These are phyloP conservation scores for Willisornis vidua DNA, from an alignment of 2,113 vertebrate genomes.

Conservation along the genomic window DNA sequence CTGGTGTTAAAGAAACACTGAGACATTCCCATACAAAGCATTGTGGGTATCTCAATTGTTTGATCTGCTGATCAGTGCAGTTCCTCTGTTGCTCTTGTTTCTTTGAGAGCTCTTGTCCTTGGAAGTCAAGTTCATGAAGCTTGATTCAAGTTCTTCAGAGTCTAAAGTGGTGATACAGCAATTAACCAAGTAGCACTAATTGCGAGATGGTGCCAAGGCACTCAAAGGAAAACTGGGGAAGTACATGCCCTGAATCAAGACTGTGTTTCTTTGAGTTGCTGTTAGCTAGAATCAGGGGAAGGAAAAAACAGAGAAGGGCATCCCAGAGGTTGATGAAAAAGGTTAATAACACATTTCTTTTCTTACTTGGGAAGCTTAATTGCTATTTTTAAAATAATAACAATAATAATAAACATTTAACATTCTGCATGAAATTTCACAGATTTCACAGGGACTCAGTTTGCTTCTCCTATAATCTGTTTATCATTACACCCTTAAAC, in stretches of 20 bases:
- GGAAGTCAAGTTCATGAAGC: background rate
- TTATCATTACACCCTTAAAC: background rate
- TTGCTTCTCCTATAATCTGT: background rate
- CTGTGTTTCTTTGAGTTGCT: background rate
- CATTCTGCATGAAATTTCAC: background rate
- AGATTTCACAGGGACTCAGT: background rate
- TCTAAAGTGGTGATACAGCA: background rate
- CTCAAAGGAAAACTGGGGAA: background rate
- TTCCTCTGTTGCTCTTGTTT: background rate
- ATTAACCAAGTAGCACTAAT: conserved; percentile 47
- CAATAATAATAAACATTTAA: background rate
- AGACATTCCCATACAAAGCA: background rate
- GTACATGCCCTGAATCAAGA: background rate
- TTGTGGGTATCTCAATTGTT: background rate
- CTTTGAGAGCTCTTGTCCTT: conserved; percentile 16
- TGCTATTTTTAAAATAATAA: background rate
- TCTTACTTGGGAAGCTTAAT: background rate
- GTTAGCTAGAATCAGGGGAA: background rate
- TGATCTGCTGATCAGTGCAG: background rate
- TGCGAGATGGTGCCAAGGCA: background rate
- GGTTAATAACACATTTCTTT: background rate
- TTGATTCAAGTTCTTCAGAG: background rate
- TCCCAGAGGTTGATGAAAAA: background rate
- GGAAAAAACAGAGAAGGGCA: background rate
- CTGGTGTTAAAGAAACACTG: background rate